Evolutionary conservation across 2,113 vertebrate genomes (phyloP), one percentile per base, ranked within the genome.

Genomic region (Siniperca knerii): DNA sequence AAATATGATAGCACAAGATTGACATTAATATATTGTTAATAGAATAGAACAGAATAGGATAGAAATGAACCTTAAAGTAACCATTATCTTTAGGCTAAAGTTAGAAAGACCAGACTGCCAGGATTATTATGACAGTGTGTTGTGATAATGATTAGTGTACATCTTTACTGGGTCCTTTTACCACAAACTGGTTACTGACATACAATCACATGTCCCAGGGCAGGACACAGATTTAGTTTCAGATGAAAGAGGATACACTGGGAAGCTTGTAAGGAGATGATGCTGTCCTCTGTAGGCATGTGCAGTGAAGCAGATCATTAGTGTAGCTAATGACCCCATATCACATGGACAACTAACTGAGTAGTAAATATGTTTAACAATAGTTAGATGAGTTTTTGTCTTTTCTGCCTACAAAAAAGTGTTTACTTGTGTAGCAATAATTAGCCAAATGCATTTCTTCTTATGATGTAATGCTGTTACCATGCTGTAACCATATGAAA

Each of bases 191-290:
- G 75, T 79, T 37, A 16, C 60, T 73, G 77, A 82, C 42, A 91
- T n/a, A 33, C 50, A 79, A 83, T 82, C 67, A 70, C 72, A 83
- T 69, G 37, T 46, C 83, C 75, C 44, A 60, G 4, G 67, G 86
- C 76, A 78, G 33, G 64, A 77, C 10, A 55, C 52, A 44, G 23
- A 87, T 87, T 85, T 84, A 65, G 67, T 72, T 79, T 71, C 57
- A 12, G 64, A 69, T 60, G 88, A 87, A 94, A 92, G 81, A 65
- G 44, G 89, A 93, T 93, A 94, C 69, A 15, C 87, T 94, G 90
- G 88, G 92, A 92, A 91, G 74, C 54, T 61, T 16, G 33, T 67
- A 10, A 70, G 35, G 73, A 66, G 44, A 77, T 5, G 2, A 44
- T 37, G 15, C 62, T 81, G 52, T 77, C 55, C 70, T 84, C 54